Evolutionary conservation across 2,113 vertebrate species (phyloP).

Genomic region (Electrona antarctica): DNA sequence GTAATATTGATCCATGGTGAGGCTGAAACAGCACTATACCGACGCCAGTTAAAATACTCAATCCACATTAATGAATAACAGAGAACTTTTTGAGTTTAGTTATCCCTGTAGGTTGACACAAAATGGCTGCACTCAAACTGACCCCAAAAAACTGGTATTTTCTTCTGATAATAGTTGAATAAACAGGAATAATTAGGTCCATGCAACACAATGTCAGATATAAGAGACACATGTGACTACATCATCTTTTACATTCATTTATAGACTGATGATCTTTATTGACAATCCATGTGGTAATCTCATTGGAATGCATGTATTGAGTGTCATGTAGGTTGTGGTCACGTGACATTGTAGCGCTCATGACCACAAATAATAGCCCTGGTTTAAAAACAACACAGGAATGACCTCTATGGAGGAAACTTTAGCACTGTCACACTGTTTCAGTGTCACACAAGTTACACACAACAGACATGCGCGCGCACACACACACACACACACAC

Average conservation of each 20-base stretch:
- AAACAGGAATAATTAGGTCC: too few relatives aligned
- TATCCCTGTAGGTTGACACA: not conserved
- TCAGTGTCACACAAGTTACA: slow-evolving; percentile 8
- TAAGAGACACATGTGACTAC: not conserved
- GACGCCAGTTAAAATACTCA: slow-evolving; percentile 15
- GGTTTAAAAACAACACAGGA: not conserved
- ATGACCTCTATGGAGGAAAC: not conserved
- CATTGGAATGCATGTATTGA: not conserved
- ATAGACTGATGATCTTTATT: not conserved
- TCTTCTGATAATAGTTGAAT: too few relatives aligned
- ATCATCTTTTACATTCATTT: not conserved
- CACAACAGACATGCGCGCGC: not conserved
- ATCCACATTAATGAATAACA: slow-evolving; percentile 10
- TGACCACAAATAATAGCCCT: not conserved
- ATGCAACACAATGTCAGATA: too few relatives aligned
- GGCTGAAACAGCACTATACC: not conserved
- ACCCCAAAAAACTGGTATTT: too few relatives aligned
- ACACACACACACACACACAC: slow-evolving; percentile 1
- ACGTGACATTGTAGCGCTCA: not conserved
- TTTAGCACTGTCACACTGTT: not conserved
- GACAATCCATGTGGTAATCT: not conserved
- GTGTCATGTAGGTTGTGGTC: not conserved
- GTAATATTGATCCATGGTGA: slow-evolving; percentile 29
- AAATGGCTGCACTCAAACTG: not conserved
- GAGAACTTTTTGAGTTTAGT: not conserved